A percentile compares a stretch with the other conserved stretches of the same genome.
Evolutionary conservation across 2,888 invertebrate genomes (phyloP).

Genomic region (Teleogryllus oceanicus): DNA sequence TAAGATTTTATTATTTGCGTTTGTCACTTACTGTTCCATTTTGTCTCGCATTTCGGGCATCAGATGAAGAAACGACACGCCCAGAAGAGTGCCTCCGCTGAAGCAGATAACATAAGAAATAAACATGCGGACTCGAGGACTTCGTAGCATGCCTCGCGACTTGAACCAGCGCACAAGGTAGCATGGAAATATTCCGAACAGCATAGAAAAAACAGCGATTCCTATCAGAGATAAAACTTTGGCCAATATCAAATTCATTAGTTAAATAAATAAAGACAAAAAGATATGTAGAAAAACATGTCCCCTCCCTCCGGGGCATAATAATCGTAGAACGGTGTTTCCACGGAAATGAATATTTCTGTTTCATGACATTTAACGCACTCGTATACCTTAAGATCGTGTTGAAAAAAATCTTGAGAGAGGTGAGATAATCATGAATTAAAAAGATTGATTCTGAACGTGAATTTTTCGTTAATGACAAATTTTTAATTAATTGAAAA

Average conservation of each 20-base stretch:
- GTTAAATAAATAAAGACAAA: not conserved
- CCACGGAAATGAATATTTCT: not conserved
- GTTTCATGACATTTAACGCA: no score
- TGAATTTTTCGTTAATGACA: no score
- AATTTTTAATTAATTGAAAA: no score
- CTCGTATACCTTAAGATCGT: no score
- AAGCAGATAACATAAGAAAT: constrained; percentile 31
- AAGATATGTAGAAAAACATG: not conserved
- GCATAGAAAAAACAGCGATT: constrained; percentile 21
- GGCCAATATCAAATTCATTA: not conserved
- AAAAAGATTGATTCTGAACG: no score
- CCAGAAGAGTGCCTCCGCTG: constrained; percentile 32
- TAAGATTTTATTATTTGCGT: no score
- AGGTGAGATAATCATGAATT: no score
- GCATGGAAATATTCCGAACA: constrained; percentile 26
- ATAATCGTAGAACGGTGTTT: not conserved
- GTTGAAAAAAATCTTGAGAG: no score
- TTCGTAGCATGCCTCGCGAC: not conserved
- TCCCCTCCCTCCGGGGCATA: not conserved
- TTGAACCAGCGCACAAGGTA: constrained; percentile 26
- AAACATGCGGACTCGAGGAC: constrained; percentile 22
- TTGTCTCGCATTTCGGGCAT: constrained; percentile 32
- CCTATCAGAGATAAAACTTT: constrained; percentile 22
- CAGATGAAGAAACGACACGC: constrained; percentile 31
- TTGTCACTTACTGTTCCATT: constrained; percentile 18